Conservation (phyloP, 2,797 vertebrate genomes). For the Gephyroberyx darwinii region DNA sequence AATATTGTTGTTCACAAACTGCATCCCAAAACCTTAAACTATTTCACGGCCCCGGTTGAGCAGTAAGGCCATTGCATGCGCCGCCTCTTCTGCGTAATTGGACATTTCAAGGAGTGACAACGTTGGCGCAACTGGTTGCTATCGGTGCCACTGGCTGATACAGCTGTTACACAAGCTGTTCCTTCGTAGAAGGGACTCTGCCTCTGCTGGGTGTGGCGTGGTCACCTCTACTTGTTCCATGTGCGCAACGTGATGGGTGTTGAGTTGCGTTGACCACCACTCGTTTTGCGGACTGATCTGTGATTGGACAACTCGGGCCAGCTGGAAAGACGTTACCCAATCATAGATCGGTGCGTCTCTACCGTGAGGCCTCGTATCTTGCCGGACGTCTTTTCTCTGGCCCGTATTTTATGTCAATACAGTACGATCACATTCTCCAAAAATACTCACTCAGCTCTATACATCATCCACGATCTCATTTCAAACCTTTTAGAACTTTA, state of each 20-base stretch:
- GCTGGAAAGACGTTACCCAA: constrained; percentile 54
- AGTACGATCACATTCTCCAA: background rate
- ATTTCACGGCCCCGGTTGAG: constrained; percentile 40
- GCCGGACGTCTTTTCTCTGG: background rate
- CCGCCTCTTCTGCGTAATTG: constrained; percentile 70
- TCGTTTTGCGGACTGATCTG: constrained; percentile 64
- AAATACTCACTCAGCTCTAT: background rate
- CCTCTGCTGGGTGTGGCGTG: constrained; percentile 74
- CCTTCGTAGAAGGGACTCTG: constrained; percentile 36
- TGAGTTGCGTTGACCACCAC: constrained; percentile 36
- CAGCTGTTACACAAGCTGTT: constrained; percentile 76
- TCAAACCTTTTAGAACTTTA: background rate
- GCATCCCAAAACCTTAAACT: constrained; percentile 35
- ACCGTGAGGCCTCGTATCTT: constrained; percentile 30
- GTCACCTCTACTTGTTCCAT: constrained; percentile 70
- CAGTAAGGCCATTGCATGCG: constrained; percentile 63
- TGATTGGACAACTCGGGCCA: constrained; percentile 56
- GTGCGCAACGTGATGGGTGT: constrained; percentile 77
- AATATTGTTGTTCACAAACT: constrained; percentile 33
- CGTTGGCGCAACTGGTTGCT: constrained; percentile 59
- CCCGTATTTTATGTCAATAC: background rate
- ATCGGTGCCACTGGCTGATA: constrained; percentile 56
- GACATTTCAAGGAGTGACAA: constrained; percentile 58
- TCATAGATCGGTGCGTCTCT: constrained; percentile 67
- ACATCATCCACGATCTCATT: too few relatives aligned